These are phyloP conservation scores for Hyla sarda DNA, from an alignment of 2,113 vertebrate genomes.

Conservation along the genomic window DNA sequence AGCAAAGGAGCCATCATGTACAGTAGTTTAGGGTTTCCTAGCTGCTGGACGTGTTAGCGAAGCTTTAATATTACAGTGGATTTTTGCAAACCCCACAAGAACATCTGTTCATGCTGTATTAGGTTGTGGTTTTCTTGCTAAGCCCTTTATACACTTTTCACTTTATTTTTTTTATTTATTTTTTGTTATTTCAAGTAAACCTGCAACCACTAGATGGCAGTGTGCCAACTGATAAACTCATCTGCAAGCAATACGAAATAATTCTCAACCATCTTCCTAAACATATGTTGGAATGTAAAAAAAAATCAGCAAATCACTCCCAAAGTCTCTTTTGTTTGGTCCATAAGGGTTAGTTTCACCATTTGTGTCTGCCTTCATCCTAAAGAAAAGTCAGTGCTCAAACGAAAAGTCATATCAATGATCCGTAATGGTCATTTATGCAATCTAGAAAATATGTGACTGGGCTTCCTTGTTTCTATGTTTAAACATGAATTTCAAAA, in stretches of 20 bases:
- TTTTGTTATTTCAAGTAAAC: not conserved
- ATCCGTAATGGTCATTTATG: not conserved
- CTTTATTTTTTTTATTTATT: not conserved
- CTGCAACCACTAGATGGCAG: conserved; percentile 19
- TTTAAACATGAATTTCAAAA: too few relatives aligned
- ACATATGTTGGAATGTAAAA: conserved; percentile 8
- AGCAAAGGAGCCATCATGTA: conserved; percentile 21
- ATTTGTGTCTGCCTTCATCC: not conserved
- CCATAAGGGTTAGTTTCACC: not conserved
- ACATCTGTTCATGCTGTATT: conserved; percentile 48
- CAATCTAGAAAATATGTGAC: not conserved
- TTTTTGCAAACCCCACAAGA: conserved; percentile 25
- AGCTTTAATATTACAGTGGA: conserved; percentile 37
- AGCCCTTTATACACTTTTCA: not conserved
- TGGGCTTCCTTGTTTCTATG: too few relatives aligned
- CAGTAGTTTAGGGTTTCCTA: conserved; percentile 33
- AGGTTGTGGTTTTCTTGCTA: conserved; percentile 35
- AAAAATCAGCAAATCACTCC: conserved; percentile 27
- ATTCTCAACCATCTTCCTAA: not conserved
- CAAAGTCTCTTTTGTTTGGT: conserved; percentile 13
- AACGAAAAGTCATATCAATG: not conserved
- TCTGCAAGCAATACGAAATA: conserved; percentile 26
- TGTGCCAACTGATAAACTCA: conserved; percentile 7
- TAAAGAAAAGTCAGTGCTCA: not conserved
- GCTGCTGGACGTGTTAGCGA: conserved; percentile 20